Percentiles rank a stretch among this genome's conserved stretches.
Evolutionary conservation across 2,113 vertebrate genomes (phyloP).

Genomic region (Cephalopterus ornatus): DNA sequence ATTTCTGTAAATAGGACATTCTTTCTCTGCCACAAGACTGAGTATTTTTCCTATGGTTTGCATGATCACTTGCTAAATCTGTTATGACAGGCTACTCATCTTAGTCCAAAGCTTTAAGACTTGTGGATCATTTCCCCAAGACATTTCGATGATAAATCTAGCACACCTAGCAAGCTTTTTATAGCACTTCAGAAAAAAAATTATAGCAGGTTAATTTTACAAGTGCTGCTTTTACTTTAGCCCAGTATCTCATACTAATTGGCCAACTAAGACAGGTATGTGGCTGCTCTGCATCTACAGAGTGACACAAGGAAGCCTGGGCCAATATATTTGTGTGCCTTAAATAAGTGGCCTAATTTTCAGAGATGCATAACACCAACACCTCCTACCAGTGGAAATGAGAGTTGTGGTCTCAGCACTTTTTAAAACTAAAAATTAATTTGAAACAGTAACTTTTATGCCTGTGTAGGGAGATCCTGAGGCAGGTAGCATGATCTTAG

Average conservation of each 20-base stretch:
- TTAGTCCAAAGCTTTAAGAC: neutral
- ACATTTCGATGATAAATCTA: neutral
- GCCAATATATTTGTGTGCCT: neutral
- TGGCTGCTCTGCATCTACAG: neutral
- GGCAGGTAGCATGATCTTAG: neutral
- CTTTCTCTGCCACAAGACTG: neutral
- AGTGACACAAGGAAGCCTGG: neutral
- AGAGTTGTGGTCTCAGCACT: neutral
- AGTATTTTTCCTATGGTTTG: neutral
- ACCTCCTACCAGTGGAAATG: neutral
- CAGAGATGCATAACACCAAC: neutral
- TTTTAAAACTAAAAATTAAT: neutral
- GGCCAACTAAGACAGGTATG: neutral
- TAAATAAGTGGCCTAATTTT: slow-evolving; percentile 40
- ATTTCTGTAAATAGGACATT: neutral
- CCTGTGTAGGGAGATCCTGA: neutral
- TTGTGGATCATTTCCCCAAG: neutral
- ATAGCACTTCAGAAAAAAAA: neutral
- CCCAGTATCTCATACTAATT: neutral
- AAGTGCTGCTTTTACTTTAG: neutral
- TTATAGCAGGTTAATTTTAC: neutral
- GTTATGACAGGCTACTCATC: slow-evolving; percentile 16
- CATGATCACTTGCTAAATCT: slow-evolving; percentile 32
- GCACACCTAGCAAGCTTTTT: neutral
- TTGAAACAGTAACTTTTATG: neutral